phyloP scores from a whole-genome alignment of 2,113 vertebrate genomes.

The Pollimyrus isidori region DNA sequence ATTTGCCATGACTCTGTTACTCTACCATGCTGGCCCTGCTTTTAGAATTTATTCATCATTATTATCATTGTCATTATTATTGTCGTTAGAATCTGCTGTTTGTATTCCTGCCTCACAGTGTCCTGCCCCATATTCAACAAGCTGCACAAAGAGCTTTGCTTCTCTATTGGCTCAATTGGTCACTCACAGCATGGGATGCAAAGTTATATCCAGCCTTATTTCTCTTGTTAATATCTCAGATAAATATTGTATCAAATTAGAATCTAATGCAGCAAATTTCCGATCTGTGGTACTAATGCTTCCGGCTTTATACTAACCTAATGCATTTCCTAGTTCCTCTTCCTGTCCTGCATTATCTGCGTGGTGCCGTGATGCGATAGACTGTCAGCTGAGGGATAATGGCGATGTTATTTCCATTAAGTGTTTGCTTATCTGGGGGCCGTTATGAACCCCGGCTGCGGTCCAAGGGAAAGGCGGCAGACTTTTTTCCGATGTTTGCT shows the following conservation, averaged over 20 bases:
- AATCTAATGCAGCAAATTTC: neutral
- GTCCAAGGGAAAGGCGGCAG: conserved; percentile 3
- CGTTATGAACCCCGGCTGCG: neutral
- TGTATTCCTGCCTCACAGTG: neutral
- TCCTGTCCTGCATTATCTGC: neutral
- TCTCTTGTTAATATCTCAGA: neutral
- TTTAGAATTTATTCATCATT: neutral
- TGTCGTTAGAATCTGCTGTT: neutral
- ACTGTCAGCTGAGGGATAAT: neutral
- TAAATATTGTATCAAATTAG: conserved; percentile 4
- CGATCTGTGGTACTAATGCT: neutral
- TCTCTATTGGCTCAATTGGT: neutral
- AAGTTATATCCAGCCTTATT: neutral
- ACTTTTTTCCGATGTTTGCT: conserved; percentile 5
- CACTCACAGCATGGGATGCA: neutral
- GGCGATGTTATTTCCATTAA: neutral
- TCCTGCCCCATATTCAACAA: neutral
- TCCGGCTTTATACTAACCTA: neutral
- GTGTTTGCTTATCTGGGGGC: neutral
- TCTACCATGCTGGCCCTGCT: neutral
- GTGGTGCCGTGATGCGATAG: neutral
- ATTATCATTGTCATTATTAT: neutral
- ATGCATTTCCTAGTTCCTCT: neutral
- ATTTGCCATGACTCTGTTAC: neutral
- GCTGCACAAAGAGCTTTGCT: neutral